Evolutionary conservation across 2,113 vertebrate genomes (phyloP).

Genomic region (Podiceps cristatus): DNA sequence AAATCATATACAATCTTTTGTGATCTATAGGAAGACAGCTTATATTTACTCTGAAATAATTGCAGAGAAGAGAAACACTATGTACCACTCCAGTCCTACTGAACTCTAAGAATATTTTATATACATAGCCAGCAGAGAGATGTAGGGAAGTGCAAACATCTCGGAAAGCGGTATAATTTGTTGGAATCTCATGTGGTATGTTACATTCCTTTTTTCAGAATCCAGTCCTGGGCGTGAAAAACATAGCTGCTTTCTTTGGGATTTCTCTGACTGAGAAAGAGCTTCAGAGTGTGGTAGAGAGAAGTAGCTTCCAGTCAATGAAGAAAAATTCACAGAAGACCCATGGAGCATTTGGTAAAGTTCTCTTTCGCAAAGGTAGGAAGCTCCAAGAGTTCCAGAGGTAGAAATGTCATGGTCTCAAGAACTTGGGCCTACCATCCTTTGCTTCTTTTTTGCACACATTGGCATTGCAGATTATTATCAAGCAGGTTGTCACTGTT

Average conservation of each 20-base stretch:
- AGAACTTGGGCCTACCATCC: background rate
- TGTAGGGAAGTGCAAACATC: background rate
- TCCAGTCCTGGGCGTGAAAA: background rate
- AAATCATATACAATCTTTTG: background rate
- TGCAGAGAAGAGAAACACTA: background rate
- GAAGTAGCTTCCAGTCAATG: slow-evolving; percentile 66
- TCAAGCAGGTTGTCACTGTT: background rate
- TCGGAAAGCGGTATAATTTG: background rate
- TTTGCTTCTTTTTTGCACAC: background rate
- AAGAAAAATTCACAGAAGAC: slow-evolving; percentile 48
- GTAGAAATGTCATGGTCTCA: background rate
- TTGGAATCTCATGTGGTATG: background rate
- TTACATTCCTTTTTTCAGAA: slow-evolving; percentile 24
- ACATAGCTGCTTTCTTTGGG: slow-evolving; percentile 48
- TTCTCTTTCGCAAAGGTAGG: slow-evolving; percentile 68
- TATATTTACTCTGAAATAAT: background rate
- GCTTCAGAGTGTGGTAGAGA: slow-evolving; percentile 10
- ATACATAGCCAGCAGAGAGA: background rate
- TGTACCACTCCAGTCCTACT: background rate
- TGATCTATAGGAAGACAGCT: background rate
- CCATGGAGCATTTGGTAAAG: background rate
- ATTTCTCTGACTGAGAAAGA: slow-evolving; percentile 47
- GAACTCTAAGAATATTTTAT: background rate
- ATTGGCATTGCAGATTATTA: background rate
- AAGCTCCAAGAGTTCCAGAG: background rate